phyloP scores from a whole-genome alignment of 2,113 vertebrate species.

The Tragelaphus buxtoni region DNA sequence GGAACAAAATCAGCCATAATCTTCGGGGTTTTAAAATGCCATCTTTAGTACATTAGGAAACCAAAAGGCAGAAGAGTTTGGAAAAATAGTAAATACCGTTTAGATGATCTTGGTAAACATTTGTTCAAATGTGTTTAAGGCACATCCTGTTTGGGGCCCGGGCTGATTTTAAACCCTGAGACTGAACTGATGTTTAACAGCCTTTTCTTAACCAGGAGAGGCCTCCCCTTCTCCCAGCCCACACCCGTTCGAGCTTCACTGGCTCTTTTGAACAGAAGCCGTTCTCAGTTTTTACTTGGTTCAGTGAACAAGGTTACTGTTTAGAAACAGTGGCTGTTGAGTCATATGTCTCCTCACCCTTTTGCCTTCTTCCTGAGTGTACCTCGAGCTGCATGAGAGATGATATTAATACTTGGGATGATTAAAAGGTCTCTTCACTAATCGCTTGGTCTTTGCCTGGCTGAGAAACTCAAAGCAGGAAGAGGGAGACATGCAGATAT shows the following conservation, averaged over 20 bases:
- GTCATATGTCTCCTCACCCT: slow-evolving; percentile 27
- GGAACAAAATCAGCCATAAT: slow-evolving; percentile 14
- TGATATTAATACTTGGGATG: neutral
- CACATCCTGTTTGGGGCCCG: neutral
- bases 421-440: slow-evolving; percentile 58
- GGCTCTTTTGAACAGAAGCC: slow-evolving; percentile 68
- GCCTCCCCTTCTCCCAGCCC: neutral
- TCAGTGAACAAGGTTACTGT: slow-evolving; percentile 76
- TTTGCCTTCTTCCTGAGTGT: slow-evolving; percentile 46
- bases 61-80: neutral
- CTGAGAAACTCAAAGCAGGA: neutral
- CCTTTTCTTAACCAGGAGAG: slow-evolving; percentile 46
- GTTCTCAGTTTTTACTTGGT: slow-evolving; percentile 71
- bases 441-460: slow-evolving; percentile 54
- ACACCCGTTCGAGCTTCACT: slow-evolving; percentile 64
- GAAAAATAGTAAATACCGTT: neutral
- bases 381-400: slow-evolving; percentile 54
- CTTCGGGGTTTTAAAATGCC: neutral
- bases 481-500: slow-evolving; percentile 56
- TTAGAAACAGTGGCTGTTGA: slow-evolving; percentile 58
- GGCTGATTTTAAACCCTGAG: neutral
- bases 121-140: neutral
- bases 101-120: neutral
- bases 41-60: slow-evolving; percentile 32
- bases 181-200: slow-evolving; percentile 18